Evolutionary conservation across 2,797 vertebrate species (phyloP), one percentile per base, ranked within the genome.

Genomic region (Catharus ustulatus): DNA sequence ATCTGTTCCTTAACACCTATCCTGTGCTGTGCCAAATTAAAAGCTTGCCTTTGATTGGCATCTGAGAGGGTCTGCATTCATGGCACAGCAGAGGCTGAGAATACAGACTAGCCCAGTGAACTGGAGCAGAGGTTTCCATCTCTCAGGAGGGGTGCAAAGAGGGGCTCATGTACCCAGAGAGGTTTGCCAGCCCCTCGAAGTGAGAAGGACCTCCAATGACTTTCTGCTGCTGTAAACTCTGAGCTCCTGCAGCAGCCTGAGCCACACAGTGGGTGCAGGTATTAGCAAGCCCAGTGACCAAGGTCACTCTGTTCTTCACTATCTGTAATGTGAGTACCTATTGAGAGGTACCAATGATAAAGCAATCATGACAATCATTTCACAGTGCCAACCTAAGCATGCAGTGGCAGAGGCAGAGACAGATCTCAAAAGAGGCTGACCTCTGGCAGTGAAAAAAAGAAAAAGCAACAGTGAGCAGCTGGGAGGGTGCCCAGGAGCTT

Each of bases 401-500:
- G 42, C 46, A 46, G 66, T 26, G 40, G 13, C 67, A 38, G 38
- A 30, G 19, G 42, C 46, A 86, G 68, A 92, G 58, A 51, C 55
- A 63, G 40, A 45, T 63, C 66, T 68, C 83, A 23, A 79, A 87
- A 38, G 40, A 72, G 59, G 16, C 18, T 72, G 76, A 88, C 69
- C 45, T 86, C 67, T 84, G 87, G 89, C 74, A 90, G 36, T 23
- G 45, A 38, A 74, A 77, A 75, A 91, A 84, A 71, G 59, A 40
- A 67, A 84, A 89, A 77, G 7, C 72, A 83, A 38, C 52, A 79
- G 67, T 38, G 71, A 84, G 59, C 30, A 79, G 75, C 84, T 83
- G 84, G 75, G 84, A 93, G 13, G 21, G 43, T 78, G 83, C 76
- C 87, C 69, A 59, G 89, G 69, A 94, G 58, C 77, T 86, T 88